Evolutionary conservation across 2,797 vertebrate genomes (phyloP), one percentile per base, ranked within the genome.

Genomic region (Chloroceryle inda): DNA sequence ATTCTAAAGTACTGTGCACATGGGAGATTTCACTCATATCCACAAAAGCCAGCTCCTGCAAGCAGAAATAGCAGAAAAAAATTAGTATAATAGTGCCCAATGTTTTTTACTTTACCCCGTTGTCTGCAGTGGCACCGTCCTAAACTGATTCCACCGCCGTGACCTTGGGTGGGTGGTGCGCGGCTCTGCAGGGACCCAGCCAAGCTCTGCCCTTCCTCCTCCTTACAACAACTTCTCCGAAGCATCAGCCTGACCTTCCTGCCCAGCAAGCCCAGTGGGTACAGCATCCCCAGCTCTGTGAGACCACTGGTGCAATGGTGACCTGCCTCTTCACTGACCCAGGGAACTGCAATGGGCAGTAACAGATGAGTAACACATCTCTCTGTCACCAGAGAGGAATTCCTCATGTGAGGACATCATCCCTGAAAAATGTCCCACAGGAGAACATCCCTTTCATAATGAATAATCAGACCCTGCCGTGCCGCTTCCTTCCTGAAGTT

Each of bases 401-500:
- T 64, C 62, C 50, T 47, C 12, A 1, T 0, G 2, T 64, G 45
- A 72, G 29, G 27, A 67, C 13, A 12, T 5, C 27, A 27, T 4
- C 11, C 58, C 47, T 27, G 5, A 77, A 50, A 80, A 83, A 56
- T 0, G 2, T 6, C 72, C 55, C 33, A 27, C 58, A 55, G 61
- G 68, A 85, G 56, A 89, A 58, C 0, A 0, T 12, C 42, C 80
- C 49, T 61, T 62, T 47, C 37, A 19, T 33, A 90, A 58, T 0
- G 1, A 73, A 26, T 47, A 44, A 90, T 62, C 61, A 76, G 55
- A 26, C 29, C 71, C 62, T 52, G 67, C 82, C 85, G 91, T 94
- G 78, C 37, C 45, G 35, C 50, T 82, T 92, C 88, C 82, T 93
- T 94, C 88, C 88, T 92, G 68, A 96, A 76, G 50, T 66, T 90